Evolutionary conservation across 1,140 invertebrate genomes (phyloP), one percentile per base, ranked within the genome.

Genomic region (Ceratosolen fusciceps): DNA sequence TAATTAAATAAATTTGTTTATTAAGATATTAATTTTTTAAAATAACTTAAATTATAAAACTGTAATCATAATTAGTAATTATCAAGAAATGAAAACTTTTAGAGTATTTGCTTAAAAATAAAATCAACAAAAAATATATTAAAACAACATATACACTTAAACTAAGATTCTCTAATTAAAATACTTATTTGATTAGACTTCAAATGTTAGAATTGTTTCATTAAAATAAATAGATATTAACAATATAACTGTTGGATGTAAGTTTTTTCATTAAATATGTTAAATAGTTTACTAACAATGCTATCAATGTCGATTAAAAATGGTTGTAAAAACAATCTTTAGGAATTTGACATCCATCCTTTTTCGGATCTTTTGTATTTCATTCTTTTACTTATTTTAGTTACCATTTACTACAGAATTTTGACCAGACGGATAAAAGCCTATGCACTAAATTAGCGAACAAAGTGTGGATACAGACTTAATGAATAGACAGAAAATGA

Each of bases 341-440:
- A 7, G 16, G n/a, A 24, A 9, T 34, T 9, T n/a, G 14, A 14
- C 67, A 8, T 39, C 56, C 19, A 19, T 29, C 7, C 39, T 65
- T 4, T 16, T n/a, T 83, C 83, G 82, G 82, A 79, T 72, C 43
- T 34, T n/a, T 24, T 21, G 56, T 34, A 60, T 65, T 56, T 71
- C 29, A 29, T 24, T 54, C 7, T 29, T 71, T 47, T 14, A 16
- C 26, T 71, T 52, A 5, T 49, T 79, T 73, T 54, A 19, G 43
- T 37, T 49, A 26, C 54, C 47, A n/a, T 2, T 31, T 83, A 82
- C 83, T 83, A 80, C 31, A 74, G 70, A 82, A 80, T 85, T 81
- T 86, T 81, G 84, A 82, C 83, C 81, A 84, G 83, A 83, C 82
- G 83, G 79, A 82, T 82, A 81, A 78, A 80, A 78, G 79, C 67